Base-by-base conservation (phyloP, 2,113 vertebrate genomes). In the Campylorhamphus procurvoides region DNA sequence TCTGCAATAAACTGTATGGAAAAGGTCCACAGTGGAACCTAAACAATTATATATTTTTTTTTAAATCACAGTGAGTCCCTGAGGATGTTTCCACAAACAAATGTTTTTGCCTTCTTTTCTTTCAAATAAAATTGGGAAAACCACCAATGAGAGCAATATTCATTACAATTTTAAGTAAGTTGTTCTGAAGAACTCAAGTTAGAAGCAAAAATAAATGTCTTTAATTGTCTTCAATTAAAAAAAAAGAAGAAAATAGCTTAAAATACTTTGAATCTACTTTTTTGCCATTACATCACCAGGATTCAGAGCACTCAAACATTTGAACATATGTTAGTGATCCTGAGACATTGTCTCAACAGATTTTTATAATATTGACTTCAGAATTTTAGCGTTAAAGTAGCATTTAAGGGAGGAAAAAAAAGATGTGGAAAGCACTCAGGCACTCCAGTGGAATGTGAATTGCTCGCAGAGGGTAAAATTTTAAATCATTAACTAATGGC, bases 401-500 rank as follows among this genome's bases (percentile, higher is more conserved):
- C 42, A 73, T 79, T 37, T 10, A 44, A 35, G 28, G 33, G 25
- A 4, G 9, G 22, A 12, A 12, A 8, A 53, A 40, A 28, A 17
- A n/a, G 3, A 40, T 24, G 29, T 67, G 64, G 76, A 75, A 94
- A 68, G 62, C 58, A 35, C 76, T 88, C 60, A 40, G 56, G 63
- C 60, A 37, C 47, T 79, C 7, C 40, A 25, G 18, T 93, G 93
- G 93, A 96, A 96, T 81, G 94, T 27, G 90, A 85, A 23, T 78
- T 78, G 52, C 86, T 90, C 4, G 0, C 73, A 56, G 85, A 94
- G 94, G 83, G 88, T 84, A 66, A 88, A 94, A 96, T 93, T 94
- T 90, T 90, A 96, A 97, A 97, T 96, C 75, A 93, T 94, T 96
- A 95, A 93, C 91, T 96, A 96, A 84, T 95, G 90, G 79, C 82